Percentiles rank a stretch among this genome's conserved stretches.
phyloP scores from a whole-genome alignment of 2,797 vertebrate species.

The Nyctalus aviator region DNA sequence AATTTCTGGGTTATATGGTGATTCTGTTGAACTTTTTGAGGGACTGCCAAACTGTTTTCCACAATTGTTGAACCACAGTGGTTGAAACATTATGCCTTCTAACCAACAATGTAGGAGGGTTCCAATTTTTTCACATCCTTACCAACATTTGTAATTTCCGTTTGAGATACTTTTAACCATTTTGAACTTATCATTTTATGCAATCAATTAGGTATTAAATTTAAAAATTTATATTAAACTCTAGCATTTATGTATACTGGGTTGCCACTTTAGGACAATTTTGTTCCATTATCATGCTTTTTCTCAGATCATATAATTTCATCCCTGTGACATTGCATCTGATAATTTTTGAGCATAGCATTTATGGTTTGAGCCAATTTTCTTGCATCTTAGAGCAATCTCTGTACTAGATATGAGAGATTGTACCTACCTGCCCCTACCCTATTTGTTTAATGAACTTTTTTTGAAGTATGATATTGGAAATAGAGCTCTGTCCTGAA shows the following conservation, averaged over 20 bases:
- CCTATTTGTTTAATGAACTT: neutral
- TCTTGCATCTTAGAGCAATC: conserved; percentile 39
- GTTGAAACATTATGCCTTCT: neutral
- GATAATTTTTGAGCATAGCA: conserved; percentile 1
- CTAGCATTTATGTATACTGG: neutral
- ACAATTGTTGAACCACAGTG: neutral
- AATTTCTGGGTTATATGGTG: neutral
- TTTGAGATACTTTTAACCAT: conserved; percentile 35
- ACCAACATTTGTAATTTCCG: conserved; percentile 20
- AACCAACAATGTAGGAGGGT: neutral
- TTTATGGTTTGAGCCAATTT: neutral
- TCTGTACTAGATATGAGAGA: neutral
- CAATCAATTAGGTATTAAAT: conserved; percentile 40
- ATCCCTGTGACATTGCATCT: neutral
- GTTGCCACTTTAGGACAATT: conserved; percentile 31
- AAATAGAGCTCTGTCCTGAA: conserved; percentile 17
- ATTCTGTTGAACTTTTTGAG: conserved; percentile 40
- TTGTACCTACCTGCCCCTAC: neutral
- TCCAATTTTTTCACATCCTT: neutral
- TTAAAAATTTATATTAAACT: conserved; percentile 36
- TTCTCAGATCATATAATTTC: conserved; percentile 35
- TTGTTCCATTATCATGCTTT: conserved; percentile 2
- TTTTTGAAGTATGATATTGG: neutral
- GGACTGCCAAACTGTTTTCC: neutral
- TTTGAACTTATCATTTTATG: neutral